Base-by-base conservation (phyloP, 2,113 vertebrate species). In the Chaetodon auriga region DNA sequence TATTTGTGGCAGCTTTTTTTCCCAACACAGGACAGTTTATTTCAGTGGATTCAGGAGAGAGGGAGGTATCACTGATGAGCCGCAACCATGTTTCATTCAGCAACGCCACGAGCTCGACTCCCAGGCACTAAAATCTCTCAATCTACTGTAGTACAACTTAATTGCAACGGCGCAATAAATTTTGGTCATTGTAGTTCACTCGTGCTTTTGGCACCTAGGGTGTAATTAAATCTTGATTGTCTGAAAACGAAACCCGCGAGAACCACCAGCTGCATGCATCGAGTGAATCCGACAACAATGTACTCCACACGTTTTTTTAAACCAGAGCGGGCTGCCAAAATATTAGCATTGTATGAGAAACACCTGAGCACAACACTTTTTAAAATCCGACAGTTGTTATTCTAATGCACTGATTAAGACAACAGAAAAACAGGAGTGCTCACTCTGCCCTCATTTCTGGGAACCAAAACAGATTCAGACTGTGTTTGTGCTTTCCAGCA, bases 211-310 rank as follows among this genome's bases (percentile, higher is more conserved):
- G 73, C 73, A 81, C 72, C 49, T 43, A 12, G 57, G 51, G 8
- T 55, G 66, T 81, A 76, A 86, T 88, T 88, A 79, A 74, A 80
- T 49, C 60, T 46, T 68, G 60, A 90, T 66, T 78, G 75, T 87
- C 77, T 73, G 57, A 74, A 87, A 85, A 80, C 43, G 11, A 68
- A 83, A 78, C 36, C 64, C 19, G 6, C 6, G 30, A 83, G 60
- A 83, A 83, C 68, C 65, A 57, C 23, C 43, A 43, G 58, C 73
- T 81, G 30, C 62, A 6, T 30, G 68, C 65, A 63, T 68, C 46
- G 43, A 73, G 80, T 53, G 38, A 75, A 82, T 65, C 51, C 7
- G 85, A 55, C 55, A 70, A 75, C 65, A 63, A 35, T 70, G 68
- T 23, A 21, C 49, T 79, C 64, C 36, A 60, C 57, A 18, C 19